These are phyloP conservation scores for Hippopotamyrus pictus DNA, from an alignment of 2,797 vertebrate species.

Conservation along the genomic window DNA sequence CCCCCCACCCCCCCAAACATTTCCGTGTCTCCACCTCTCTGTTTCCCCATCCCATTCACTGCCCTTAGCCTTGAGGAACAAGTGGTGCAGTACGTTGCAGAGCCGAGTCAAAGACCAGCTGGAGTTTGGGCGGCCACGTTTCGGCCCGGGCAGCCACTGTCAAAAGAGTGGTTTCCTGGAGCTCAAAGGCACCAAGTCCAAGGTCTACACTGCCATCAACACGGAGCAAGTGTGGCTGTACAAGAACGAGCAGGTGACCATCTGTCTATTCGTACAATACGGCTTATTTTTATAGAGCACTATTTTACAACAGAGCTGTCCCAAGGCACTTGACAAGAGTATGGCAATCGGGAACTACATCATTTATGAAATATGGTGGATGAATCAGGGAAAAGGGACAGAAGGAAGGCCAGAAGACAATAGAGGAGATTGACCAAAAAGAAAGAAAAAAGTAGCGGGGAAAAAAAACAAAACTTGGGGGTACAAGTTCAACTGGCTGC, in stretches of 20 bases:
- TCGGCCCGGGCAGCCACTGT: slow-evolving; percentile 62
- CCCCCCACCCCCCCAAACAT: neutral
- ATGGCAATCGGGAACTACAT: neutral
- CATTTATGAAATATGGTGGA: neutral
- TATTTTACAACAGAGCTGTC: neutral
- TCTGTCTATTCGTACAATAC: neutral
- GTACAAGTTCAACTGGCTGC: neutral
- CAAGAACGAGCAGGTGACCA: slow-evolving; percentile 88
- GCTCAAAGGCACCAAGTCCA: slow-evolving; percentile 87
- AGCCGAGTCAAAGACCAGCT: slow-evolving; percentile 77
- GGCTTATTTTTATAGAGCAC: neutral
- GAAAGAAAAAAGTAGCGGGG: neutral
- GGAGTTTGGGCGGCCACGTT: slow-evolving; percentile 66
- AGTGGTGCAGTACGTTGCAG: slow-evolving; percentile 81
- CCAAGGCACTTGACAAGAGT: neutral
- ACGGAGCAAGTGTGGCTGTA: slow-evolving; percentile 85
- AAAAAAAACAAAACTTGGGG: neutral
- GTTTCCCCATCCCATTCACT: neutral
- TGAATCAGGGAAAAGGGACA: neutral
- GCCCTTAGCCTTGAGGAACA: slow-evolving; percentile 68
- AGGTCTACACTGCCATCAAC: slow-evolving; percentile 76
- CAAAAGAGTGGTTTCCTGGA: slow-evolving; percentile 80
- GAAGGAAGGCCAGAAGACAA: neutral
- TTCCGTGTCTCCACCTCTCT: neutral
- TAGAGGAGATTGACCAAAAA: neutral